Evolutionary conservation across 2,113 vertebrate species (phyloP), one percentile per base, ranked within the genome.

Genomic region (Numenius arquata): DNA sequence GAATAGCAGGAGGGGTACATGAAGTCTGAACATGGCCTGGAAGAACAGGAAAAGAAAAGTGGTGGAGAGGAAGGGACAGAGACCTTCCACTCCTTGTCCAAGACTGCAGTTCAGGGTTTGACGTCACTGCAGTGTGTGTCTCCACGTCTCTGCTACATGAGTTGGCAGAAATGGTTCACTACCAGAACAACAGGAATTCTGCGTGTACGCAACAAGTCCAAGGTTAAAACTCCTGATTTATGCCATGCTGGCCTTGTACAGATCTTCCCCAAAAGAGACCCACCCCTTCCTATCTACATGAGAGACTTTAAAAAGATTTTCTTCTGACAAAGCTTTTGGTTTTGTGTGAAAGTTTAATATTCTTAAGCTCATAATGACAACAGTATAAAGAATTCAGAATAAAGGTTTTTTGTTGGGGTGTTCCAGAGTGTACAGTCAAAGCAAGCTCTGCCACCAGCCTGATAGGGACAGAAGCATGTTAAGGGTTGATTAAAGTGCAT

Each of bases 341-440:
- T 95, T 91, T 78, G 6, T 88, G 53, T 62, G 45, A 66, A 90
- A 88, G 23, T 96, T 96, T 96, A 94, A 94, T 90, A 81, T 70
- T 85, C 48, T 82, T 36, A 81, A 71, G 17, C 85, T 30, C 62
- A 52, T 38, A 83, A 70, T 20, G 56, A 88, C 59, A 93, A 83
- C 48, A 78, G 25, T 85, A 85, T 56, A 75, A 94, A 75, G 47
- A 90, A 94, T 26, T 84, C 41, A 61, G 5, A 56, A 38, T 56
- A n/a, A 77, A 68, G 30, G 17, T 22, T 22, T 50, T 19, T n/a
- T 41, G 48, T 68, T n/a, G 32, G 18, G 25, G 47, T 26, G 3
- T 36, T 12, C 15, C 12, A 87, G 93, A 52, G 43, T 1, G 23
- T 66, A 88, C 74, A 93, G 29, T 71, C 90, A 56, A 84, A 82